Evolutionary conservation across 1,140 invertebrate species (phyloP), one percentile per base, ranked within the genome.

Genomic region (Patella vulgata): DNA sequence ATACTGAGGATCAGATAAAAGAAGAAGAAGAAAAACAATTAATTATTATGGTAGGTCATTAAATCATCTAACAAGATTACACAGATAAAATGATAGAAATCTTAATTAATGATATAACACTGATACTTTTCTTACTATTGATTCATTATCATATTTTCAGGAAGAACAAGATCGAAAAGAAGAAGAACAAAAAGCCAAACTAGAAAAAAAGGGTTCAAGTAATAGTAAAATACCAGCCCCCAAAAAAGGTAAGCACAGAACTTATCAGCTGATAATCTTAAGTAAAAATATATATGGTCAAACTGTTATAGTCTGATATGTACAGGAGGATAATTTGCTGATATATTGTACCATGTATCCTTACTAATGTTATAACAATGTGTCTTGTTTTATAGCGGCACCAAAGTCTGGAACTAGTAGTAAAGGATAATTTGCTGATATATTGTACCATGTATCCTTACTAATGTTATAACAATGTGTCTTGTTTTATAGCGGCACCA

Each of bases 21-120:
- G 79, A 81, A 59, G 73, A 77, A n/a, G 74, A 81, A 30, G 79
- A 81, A 61, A 75, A 73, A 59, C 31, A 56, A 25, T 65, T 81
- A n/a, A 62, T 81, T 59, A 71, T 74, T 59, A n/a, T 70, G 57
- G 78, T 78, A 64, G 62, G 23, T 48, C 30, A 14, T 54, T 69
- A 55, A 63, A 54, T 63, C 12, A 17, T 46, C 14, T 59, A 33
- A 30, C 21, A 9, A 2, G 33, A 44, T 61, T 43, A 2, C 23
- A 57, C 46, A 42, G 28, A 44, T 40, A 23, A 53, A 48, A 55
- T 36, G 30, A 27, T 19, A 53, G 43, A 51, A 55, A 47, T 31
- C 27, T n/a, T 63, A 25, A n/a, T 33, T 30, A 28, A n/a, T n/a
- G 31, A 40, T 25, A 8, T 23, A 48, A 28, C 25, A 27, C 17